Evolutionary conservation across 2,797 vertebrate genomes (phyloP).

Genomic region (Petrocephalus schoutedeni): DNA sequence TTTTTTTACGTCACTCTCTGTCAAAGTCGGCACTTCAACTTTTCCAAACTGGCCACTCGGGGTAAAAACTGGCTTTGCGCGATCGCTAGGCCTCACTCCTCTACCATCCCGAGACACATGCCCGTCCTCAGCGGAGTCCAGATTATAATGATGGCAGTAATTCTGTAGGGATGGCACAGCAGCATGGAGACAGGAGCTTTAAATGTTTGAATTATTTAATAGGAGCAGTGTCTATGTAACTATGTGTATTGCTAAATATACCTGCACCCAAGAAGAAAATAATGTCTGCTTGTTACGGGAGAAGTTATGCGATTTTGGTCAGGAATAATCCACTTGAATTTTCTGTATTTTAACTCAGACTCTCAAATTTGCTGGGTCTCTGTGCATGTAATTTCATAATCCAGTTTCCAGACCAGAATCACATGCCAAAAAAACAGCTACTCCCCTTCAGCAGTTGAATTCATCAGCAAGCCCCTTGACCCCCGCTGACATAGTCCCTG

Average conservation of each 20-base stretch:
- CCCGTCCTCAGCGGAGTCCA: not conserved
- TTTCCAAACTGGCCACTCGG: constrained; percentile 12
- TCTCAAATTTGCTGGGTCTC: not conserved
- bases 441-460: not conserved
- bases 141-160: constrained; percentile 1
- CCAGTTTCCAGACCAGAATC: not conserved
- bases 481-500: not conserved
- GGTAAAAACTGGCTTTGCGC: not conserved
- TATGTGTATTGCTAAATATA: not conserved
- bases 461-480: not conserved
- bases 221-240: not conserved
- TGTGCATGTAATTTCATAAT: not conserved
- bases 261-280: not conserved
- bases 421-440: not conserved
- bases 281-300: not conserved
- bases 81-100: not conserved
- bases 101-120: not conserved
- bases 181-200: not conserved
- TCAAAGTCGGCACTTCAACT: not conserved
- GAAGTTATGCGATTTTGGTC: not conserved
- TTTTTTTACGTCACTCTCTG: constrained; percentile 16
- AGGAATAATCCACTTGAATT: not conserved
- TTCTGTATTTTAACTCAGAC: not conserved
- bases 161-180: not conserved
- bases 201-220: not conserved